Percentiles rank a stretch among this genome's conserved stretches.
Conservation (phyloP, 2,888 invertebrate species). For the Campaea margaritaria region DNA sequence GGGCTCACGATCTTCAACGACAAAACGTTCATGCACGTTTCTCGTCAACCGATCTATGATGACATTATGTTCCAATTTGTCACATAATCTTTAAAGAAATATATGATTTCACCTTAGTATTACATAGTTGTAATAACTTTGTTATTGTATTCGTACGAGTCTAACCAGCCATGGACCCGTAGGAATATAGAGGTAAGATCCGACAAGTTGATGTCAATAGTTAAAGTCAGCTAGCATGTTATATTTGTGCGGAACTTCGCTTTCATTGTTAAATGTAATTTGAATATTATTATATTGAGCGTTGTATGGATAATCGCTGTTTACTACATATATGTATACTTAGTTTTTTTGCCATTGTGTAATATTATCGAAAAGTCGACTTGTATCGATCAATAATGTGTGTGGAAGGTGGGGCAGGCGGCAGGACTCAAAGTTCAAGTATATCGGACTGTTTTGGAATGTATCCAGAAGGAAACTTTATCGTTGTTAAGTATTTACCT, state of each 20-base stretch:
- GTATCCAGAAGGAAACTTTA: conserved; percentile 70
- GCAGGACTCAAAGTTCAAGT: conserved; percentile 60
- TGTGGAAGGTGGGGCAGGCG: conserved; percentile 57
- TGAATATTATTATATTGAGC: conserved; percentile 65
- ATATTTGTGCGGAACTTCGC: conserved; percentile 65
- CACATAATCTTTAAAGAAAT: conserved; percentile 40
- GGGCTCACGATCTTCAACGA: conserved; percentile 22
- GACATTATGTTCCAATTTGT: conserved; percentile 43
- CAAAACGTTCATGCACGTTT: conserved; percentile 7
- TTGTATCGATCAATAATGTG: conserved; percentile 44
- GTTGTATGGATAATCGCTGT: conserved; percentile 69
- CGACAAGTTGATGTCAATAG: conserved; percentile 53
- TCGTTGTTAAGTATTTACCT: conserved; percentile 75
- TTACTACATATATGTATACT: conserved; percentile 17
- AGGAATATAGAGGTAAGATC: conserved; percentile 59
- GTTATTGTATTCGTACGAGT: conserved; percentile 65
- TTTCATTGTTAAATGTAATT: conserved; percentile 80
- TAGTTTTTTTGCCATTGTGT: conserved; percentile 67
- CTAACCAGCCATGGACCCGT: conserved; percentile 82
- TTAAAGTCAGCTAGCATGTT: conserved; percentile 58
- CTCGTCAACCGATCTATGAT: conserved; percentile 19
- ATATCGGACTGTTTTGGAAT: conserved; percentile 62
- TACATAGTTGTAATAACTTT: conserved; percentile 46
- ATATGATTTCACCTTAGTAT: conserved; percentile 51
- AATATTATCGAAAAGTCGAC: conserved; percentile 57